phyloP scores from a whole-genome alignment of 2,797 vertebrate species.

The Accipiter fasciatus region DNA sequence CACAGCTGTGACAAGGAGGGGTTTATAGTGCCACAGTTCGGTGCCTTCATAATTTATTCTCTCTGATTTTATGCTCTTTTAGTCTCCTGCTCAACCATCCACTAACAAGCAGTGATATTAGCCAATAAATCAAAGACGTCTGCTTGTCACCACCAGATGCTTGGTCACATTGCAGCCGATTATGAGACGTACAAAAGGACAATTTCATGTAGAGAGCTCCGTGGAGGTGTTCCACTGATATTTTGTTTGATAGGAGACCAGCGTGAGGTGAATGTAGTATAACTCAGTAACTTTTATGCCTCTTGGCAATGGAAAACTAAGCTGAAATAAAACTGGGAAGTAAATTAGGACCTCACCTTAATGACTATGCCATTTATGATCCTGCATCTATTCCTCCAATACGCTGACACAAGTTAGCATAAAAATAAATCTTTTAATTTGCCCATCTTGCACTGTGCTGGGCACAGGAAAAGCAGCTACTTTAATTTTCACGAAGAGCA shows the following conservation, averaged over 20 bases:
- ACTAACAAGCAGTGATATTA: conserved; percentile 89
- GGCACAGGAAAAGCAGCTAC: neutral
- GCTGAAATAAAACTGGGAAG: conserved; percentile 65
- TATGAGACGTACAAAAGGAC: conserved; percentile 82
- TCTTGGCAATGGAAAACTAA: conserved; percentile 63
- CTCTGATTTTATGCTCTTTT: conserved; percentile 85
- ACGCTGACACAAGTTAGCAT: neutral
- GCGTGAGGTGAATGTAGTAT: conserved; percentile 69
- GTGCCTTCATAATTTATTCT: conserved; percentile 86
- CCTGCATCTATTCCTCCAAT: conserved; percentile 9
- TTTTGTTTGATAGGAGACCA: conserved; percentile 83
- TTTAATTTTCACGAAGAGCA: conserved; percentile 31
- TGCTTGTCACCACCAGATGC: conserved; percentile 86
- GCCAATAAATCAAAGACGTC: conserved; percentile 91
- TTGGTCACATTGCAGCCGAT: conserved; percentile 87
- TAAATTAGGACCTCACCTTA: conserved; percentile 68
- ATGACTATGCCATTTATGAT: conserved; percentile 28
- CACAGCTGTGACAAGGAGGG: conserved; percentile 78
- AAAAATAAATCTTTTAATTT: conserved; percentile 47
- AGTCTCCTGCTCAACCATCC: conserved; percentile 82
- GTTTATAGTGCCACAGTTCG: conserved; percentile 80
- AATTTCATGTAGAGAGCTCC: conserved; percentile 80
- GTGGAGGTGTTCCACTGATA: conserved; percentile 74
- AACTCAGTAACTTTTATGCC: conserved; percentile 71
- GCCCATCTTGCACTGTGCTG: neutral